Base-by-base conservation (phyloP, 1,140 invertebrate genomes). In the Drosophila trapezifrons region DNA sequence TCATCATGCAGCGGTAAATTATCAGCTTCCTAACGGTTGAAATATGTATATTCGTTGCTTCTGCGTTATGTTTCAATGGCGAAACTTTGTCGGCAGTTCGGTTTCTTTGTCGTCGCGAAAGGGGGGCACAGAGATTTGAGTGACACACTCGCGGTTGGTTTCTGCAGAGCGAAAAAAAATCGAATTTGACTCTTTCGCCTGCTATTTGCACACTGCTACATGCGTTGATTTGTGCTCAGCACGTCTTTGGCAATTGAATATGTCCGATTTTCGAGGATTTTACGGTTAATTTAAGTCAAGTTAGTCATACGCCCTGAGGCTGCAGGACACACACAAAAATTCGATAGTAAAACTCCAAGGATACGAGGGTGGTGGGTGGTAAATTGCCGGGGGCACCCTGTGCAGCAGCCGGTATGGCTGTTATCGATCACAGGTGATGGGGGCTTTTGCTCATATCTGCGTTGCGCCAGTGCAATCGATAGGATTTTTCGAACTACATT, bases 261-360 rank as follows among this genome's bases (percentile, higher is more conserved):
- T 7, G 2, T 12, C 32, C 5, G 10, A 47, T 47, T 73, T 49
- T 20, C 13, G 8, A 47, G 17, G 29, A 12, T 47, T 56, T 71
- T 38, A 17, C 13, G 25, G 8, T 10, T 18, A 25, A 40, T 56
- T 71, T 55, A 20, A 29, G 12, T 45, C 38, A 32, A 52, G 70
- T 67, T 27, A 37, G 17, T 72, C 46, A 38, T 72, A 73, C 66
- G 70, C 52, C 70, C 67, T 71, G 64, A 35, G 49, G 49, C 54
- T 55, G 42, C 45, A 81, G 60, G 60, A 74, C 75, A 76, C 64
- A 79, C 67, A 75, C 66, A 67, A 75, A 76, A 67, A 65, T 64
- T 82, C 80, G 79, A 82, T 81, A 74, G 74, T 52, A 67, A 57
- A 81, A 80, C 79, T 80, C 46, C 67, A 83, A 82, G 80, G 80